Base-by-base conservation (phyloP, 2,888 invertebrate genomes). In the Amphipoea lucens region DNA sequence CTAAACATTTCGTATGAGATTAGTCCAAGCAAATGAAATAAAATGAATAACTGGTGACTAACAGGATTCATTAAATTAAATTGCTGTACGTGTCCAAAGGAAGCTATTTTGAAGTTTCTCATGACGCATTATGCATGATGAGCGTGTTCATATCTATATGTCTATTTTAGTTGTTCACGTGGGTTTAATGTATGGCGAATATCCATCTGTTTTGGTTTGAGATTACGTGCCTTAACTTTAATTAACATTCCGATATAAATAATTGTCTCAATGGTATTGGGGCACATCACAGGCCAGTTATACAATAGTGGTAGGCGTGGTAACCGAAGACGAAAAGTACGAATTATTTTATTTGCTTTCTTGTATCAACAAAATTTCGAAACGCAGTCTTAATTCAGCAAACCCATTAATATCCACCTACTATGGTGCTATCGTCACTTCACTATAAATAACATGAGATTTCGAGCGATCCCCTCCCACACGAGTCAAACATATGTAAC, bases 131-230 rank as follows among this genome's bases (percentile, higher is more conserved):
- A 79, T 74, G 71, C 71, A 78, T 74, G 77, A 88, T 72, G 81
- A 79, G 62, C 68, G 65, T 78, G 74, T 51, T 82, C 71, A 71
- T 69, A 78, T 74, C 48, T 66, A 66, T 76, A 73, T 65, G 40
- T 70, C 82, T 82, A 81, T 87, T 87, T 87, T 81, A 65, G 84
- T 75, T 63, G 48, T 60, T 67, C 23, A 70, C 75, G 87, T 89
- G 79, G 89, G 87, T n/a, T 76, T 62, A 60, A 75, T 72, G 51
- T 73, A 78, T 75, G 77, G 69, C 66, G 66, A 70, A 23, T 51
- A 20, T 63, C 36, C 57, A 63, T 71, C 54, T 42, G 62, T 69
- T 74, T 71, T 82, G 68, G 72, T 74, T 48, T 74, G n/a, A n/a
- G 66, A 73, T 72, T 57, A 60, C 29, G 29, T 68, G 36, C 20